phyloP scores from a whole-genome alignment of 2,113 vertebrate species.

The Plotosus lineatus region DNA sequence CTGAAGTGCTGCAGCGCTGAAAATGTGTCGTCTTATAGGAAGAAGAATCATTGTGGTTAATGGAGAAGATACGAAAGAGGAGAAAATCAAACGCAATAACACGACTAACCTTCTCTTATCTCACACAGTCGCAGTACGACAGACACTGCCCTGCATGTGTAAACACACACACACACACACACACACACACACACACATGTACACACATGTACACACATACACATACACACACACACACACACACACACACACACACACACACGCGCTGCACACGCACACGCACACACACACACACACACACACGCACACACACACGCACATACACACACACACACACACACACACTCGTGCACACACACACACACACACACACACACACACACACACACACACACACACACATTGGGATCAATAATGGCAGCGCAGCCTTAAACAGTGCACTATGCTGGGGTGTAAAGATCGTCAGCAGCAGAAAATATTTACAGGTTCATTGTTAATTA shows the following conservation, averaged over 20 bases:
- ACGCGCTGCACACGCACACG: not conserved
- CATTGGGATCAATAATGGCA: conserved; percentile 23
- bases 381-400: not conserved
- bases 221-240: no score
- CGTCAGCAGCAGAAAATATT: no score
- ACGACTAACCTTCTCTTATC: conserved; percentile 28
- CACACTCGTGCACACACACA: no score
- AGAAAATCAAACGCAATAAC: not conserved
- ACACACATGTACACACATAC: conserved; percentile 14
- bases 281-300: conserved; percentile 6
- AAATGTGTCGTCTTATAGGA: not conserved
- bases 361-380: no score
- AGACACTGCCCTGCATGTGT: not conserved
- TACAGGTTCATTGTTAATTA: not conserved
- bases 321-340: conserved; percentile 22
- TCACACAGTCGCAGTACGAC: not conserved
- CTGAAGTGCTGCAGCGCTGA: not conserved
- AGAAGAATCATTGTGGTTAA: not conserved
- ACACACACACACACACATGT: conserved; percentile 20
- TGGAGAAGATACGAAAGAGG: not conserved
- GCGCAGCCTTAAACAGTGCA: not conserved
- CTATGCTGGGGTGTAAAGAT: not conserved
- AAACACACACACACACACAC: conserved; percentile 13
- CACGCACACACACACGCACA: conserved; percentile 18
- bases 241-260: conserved; percentile 3